Evolutionary conservation across 2,797 vertebrate genomes (phyloP).

Genomic region (Crenuchus spilurus): DNA sequence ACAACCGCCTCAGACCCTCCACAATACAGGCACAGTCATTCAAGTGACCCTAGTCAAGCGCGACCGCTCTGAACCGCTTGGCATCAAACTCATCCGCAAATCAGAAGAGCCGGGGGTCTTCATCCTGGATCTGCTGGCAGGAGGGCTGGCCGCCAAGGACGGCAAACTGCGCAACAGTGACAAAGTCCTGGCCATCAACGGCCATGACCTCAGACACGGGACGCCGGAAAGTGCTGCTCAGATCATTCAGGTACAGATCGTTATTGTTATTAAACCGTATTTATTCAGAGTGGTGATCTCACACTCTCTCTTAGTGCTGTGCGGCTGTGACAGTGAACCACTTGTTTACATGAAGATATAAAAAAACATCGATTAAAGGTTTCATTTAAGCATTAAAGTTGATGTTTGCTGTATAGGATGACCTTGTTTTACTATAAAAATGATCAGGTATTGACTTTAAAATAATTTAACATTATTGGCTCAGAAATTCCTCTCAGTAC

Average conservation of each 20-base stretch:
- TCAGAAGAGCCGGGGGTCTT: constrained; percentile 89
- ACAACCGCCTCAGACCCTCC: constrained; percentile 62
- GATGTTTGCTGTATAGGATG: too few species aligned
- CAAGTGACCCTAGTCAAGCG: constrained; percentile 87
- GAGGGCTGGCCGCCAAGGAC: constrained; percentile 89
- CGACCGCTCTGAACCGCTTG: constrained; percentile 84
- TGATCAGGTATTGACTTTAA: too few species aligned
- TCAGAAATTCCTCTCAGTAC: too few species aligned
- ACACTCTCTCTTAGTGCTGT: too few species aligned
- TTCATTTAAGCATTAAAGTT: too few species aligned
- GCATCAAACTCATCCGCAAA: constrained; percentile 93
- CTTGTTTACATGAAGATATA: too few species aligned
- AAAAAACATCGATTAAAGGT: too few species aligned
- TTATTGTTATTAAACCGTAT: too few species aligned
- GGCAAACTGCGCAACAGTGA: constrained; percentile 89
- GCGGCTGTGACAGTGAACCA: too few species aligned
- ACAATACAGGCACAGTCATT: constrained; percentile 79
- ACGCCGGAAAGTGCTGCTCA: constrained; percentile 92
- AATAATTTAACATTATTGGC: too few species aligned
- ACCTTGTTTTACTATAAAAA: too few species aligned
- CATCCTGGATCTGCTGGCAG: constrained; percentile 87
- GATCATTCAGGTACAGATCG: constrained; percentile 89
- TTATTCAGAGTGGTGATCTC: too few species aligned
- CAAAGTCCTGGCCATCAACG: constrained; percentile 91
- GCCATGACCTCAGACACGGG: constrained; percentile 89